Conservation (phyloP, 2,888 invertebrate genomes). For the Melangyna quadrimaculata region DNA sequence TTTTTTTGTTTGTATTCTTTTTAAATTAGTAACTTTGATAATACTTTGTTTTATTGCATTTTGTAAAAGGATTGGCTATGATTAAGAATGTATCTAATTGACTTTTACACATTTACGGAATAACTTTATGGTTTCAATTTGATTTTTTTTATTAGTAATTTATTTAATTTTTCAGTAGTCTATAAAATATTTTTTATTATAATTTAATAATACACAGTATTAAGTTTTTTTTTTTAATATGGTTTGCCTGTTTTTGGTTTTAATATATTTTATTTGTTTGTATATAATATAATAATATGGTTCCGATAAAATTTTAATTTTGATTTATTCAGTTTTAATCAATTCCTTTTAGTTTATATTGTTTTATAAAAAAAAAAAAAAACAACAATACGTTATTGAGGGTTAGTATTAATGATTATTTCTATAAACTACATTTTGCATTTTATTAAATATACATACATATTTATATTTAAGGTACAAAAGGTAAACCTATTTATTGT, state of each 20-base stretch:
- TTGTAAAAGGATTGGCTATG: slow-evolving; percentile 18
- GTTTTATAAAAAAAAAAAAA: slow-evolving; percentile 34
- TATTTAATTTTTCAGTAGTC: slow-evolving; percentile 48
- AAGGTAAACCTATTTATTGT: slow-evolving; percentile 41
- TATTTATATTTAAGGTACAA: slow-evolving; percentile 43
- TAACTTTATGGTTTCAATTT: slow-evolving; percentile 41
- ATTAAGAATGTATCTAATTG: slow-evolving; percentile 51
- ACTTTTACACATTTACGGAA: slow-evolving; percentile 54
- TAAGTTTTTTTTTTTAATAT: slow-evolving; percentile 53
- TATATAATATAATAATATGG: slow-evolving; percentile 33
- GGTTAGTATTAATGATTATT: slow-evolving; percentile 14
- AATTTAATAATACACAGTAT: slow-evolving; percentile 67
- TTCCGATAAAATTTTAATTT: slow-evolving; percentile 43
- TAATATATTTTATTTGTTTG: slow-evolving; percentile 59
- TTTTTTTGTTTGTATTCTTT: slow-evolving; percentile 12
- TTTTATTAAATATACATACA: slow-evolving; percentile 7
- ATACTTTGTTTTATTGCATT: slow-evolving; percentile 52
- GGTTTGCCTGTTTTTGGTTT: slow-evolving; percentile 16
- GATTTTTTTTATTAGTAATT: neutral
- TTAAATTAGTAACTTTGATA: slow-evolving; percentile 63
- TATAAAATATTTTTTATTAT: slow-evolving; percentile 25
- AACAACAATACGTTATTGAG: slow-evolving; percentile 19
- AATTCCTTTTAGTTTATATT: slow-evolving; percentile 65
- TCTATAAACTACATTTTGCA: slow-evolving; percentile 8
- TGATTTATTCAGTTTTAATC: slow-evolving; percentile 51